phyloP scores from a whole-genome alignment of 2,888 invertebrate species.

The Gordius sp. region DNA sequence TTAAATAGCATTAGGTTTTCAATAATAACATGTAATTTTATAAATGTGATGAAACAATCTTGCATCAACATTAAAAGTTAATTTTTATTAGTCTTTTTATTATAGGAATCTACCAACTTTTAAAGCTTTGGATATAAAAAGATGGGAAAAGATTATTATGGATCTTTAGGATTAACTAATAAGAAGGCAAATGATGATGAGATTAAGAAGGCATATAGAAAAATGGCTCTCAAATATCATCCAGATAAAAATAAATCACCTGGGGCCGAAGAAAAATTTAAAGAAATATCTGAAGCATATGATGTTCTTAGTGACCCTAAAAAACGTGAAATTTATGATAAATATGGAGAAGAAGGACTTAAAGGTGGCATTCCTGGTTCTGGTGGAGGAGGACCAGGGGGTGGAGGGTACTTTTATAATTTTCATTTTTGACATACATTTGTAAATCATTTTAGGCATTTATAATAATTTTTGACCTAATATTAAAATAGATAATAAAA shows the following conservation, averaged over 20 bases:
- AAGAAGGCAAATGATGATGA: slow-evolving; percentile 75
- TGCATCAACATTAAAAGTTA: too few species aligned
- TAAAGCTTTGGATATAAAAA: too few species aligned
- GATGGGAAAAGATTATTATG: slow-evolving; percentile 98
- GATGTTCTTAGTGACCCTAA: slow-evolving; percentile 70
- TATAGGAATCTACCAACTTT: too few species aligned
- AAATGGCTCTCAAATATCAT: slow-evolving; percentile 84
- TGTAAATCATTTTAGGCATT: too few species aligned
- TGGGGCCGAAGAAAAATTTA: slow-evolving; percentile 53
- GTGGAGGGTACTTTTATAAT: slow-evolving; percentile 17
- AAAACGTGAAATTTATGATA: slow-evolving; percentile 74
- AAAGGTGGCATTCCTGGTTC: slow-evolving; percentile 34
- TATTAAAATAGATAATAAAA: too few species aligned
- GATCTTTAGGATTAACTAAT: slow-evolving; percentile 50
- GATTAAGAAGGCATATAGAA: slow-evolving; percentile 34
- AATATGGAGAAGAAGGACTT: slow-evolving; percentile 65
- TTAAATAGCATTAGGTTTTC: too few species aligned
- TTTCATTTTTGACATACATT: too few species aligned
- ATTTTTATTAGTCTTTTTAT: too few species aligned
- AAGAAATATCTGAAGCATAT: slow-evolving; percentile 79
- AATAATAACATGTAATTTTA: too few species aligned
- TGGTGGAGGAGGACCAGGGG: slow-evolving; percentile 19
- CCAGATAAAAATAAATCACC: slow-evolving; percentile 89
- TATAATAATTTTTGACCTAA: too few species aligned
- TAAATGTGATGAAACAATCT: too few species aligned